Percentiles rank a stretch among this genome's conserved stretches.
Conservation (phyloP, 2,797 vertebrate species). For the Corythornis leucogaster region DNA sequence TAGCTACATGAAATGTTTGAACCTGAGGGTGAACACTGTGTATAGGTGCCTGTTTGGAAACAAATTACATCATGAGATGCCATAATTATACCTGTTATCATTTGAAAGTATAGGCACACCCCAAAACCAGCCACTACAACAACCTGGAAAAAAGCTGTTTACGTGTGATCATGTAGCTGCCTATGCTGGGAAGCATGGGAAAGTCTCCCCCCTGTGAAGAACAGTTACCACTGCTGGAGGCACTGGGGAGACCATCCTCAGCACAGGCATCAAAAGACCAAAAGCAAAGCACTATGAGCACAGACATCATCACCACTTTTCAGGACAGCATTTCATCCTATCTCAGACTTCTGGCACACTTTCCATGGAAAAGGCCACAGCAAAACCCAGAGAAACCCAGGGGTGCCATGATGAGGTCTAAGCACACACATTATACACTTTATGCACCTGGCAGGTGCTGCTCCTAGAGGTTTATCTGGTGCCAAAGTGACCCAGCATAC, state of each 20-base stretch:
- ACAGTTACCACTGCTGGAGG: neutral
- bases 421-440: neutral
- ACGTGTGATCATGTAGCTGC: neutral
- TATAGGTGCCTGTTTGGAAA: neutral
- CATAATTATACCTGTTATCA: neutral
- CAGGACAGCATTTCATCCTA: neutral
- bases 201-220: neutral
- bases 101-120: neutral
- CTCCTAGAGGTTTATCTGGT: neutral
- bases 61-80: neutral
- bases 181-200: neutral
- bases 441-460: neutral
- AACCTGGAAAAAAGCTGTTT: neutral
- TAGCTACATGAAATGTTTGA: neutral
- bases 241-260: neutral
- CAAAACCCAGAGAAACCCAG: neutral
- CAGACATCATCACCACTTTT: neutral
- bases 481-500: neutral
- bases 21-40: neutral
- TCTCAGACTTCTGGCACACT: neutral
- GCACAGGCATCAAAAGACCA: neutral
- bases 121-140: neutral
- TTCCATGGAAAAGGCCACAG: neutral
- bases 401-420: rapidly evolving
- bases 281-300: neutral